Evolutionary conservation across 2,113 vertebrate genomes (phyloP).

Genomic region (Poeciliopsis retropinna): DNA sequence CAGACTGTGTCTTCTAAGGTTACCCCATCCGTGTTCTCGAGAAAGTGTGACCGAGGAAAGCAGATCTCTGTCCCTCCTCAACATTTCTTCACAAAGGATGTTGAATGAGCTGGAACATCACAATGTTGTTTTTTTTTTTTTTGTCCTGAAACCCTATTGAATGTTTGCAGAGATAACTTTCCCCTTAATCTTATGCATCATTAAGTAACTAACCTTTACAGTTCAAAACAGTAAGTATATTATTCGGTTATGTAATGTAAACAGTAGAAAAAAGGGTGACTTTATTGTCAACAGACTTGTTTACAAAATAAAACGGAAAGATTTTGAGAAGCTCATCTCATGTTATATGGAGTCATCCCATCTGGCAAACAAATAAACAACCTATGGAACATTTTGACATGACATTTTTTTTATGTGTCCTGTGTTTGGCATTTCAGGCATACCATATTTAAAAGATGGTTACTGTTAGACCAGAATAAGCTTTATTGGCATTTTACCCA

Average conservation of each 20-base stretch:
- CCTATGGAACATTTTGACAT: background rate
- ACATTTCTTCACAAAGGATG: background rate
- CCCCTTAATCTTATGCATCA: background rate
- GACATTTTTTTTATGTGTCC: too few relatives aligned
- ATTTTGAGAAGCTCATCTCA: too few relatives aligned
- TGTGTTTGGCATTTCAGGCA: too few relatives aligned
- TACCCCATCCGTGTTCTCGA: constrained; percentile 43
- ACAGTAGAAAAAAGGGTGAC: background rate
- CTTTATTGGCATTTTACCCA: background rate
- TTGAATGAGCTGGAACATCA: background rate
- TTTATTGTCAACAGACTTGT: background rate
- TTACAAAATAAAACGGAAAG: background rate
- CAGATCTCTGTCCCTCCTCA: constrained; percentile 4
- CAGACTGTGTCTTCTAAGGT: constrained; percentile 46
- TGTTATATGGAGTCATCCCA: background rate
- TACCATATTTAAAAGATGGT: too few relatives aligned
- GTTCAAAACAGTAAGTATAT: background rate
- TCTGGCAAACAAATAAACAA: background rate
- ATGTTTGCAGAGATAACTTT: background rate
- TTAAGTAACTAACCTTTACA: background rate
- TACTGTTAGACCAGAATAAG: too few relatives aligned
- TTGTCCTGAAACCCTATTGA: background rate
- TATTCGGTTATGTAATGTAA: background rate
- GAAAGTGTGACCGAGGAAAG: constrained; percentile 36
- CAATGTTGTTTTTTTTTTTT: background rate